These are phyloP conservation scores for Tromatobia lineatoria DNA, from an alignment of 2,888 invertebrate species.

Conservation along the genomic window DNA sequence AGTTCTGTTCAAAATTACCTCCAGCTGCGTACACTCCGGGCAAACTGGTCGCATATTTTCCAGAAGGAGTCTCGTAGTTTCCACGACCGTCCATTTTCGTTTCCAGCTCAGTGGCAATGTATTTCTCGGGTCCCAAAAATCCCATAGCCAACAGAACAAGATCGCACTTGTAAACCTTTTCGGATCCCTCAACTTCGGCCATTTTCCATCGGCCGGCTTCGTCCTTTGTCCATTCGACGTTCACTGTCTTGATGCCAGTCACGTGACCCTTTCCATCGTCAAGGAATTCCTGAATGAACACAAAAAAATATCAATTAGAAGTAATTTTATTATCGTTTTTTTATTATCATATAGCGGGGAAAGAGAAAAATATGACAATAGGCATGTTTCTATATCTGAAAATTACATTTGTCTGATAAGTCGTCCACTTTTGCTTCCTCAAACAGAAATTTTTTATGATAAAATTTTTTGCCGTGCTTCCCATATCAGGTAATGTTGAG, in stretches of 20 bases:
- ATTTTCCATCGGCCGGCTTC: conserved; percentile 97
- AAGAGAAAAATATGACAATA: no score
- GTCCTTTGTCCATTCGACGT: conserved; percentile 97
- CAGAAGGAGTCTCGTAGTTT: conserved; percentile 93
- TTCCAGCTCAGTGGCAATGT: conserved; percentile 92
- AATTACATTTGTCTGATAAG: no score
- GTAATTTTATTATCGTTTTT: neutral
- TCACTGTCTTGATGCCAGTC: conserved; percentile 95
- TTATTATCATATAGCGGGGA: no score
- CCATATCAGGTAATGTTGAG: no score
- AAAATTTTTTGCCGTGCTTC: no score
- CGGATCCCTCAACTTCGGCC: conserved; percentile 93
- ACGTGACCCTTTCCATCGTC: conserved; percentile 96
- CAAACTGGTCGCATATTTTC: conserved; percentile 92
- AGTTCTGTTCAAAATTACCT: conserved; percentile 87
- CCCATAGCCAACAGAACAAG: conserved; percentile 99
- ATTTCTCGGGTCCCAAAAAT: conserved; percentile 97
- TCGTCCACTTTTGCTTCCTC: no score
- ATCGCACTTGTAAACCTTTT: conserved; percentile 94
- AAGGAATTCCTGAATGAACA: conserved; percentile 91
- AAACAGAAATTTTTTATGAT: no score
- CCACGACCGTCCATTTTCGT: conserved; percentile 96
- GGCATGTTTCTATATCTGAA: no score
- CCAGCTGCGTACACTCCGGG: conserved; percentile 97
- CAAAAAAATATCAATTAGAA: neutral